These are phyloP conservation scores for Lanius ludovicianus DNA, from an alignment of 2,113 vertebrate genomes.

Conservation along the genomic window DNA sequence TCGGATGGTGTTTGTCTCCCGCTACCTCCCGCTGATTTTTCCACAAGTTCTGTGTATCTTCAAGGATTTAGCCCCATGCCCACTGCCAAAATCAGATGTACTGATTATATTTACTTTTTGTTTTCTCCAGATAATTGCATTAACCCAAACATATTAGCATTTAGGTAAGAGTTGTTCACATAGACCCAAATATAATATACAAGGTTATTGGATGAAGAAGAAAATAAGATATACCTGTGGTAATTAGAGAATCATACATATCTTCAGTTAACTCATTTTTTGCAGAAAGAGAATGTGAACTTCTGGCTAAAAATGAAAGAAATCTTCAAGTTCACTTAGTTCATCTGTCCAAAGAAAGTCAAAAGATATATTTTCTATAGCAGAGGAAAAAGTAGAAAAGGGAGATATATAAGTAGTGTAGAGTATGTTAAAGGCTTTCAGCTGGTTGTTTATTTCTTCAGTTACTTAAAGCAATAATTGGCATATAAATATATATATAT, in stretches of 20 bases:
- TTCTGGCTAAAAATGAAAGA: background rate
- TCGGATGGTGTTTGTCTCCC: too few relatives aligned
- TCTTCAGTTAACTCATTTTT: background rate
- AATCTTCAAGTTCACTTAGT: background rate
- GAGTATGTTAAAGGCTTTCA: background rate
- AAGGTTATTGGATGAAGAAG: background rate
- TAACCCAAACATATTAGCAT: background rate
- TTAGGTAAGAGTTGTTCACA: background rate
- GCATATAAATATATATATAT: background rate
- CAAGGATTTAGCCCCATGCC: background rate
- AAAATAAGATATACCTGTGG: background rate
- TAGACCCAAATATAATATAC: background rate
- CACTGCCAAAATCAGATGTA: background rate
- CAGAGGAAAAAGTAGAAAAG: background rate
- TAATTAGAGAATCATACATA: background rate
- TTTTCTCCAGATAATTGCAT: background rate
- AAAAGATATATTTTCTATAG: background rate
- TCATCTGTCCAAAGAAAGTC: background rate
- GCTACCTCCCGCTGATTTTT: too few relatives aligned
- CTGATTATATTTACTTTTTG: background rate
- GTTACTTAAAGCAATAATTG: background rate
- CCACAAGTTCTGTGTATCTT: too few relatives aligned
- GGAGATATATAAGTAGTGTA: background rate
- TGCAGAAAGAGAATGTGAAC: background rate
- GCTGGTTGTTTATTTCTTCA: background rate